Base-by-base conservation (phyloP, 2,888 invertebrate species). In the Endomychus coccineus region DNA sequence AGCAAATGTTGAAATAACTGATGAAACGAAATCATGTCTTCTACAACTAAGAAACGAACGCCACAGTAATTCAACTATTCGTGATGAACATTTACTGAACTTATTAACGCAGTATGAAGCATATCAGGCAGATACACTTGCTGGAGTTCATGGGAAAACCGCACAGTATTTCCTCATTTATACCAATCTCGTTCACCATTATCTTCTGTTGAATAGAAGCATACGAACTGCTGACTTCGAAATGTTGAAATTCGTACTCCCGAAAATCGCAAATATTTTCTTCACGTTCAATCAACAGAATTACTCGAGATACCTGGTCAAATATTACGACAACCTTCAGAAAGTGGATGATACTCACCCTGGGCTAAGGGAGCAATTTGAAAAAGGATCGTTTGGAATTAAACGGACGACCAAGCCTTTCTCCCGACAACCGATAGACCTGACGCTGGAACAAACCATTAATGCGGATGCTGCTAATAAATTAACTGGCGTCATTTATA, bases 281-380 rank as follows among this genome's bases (percentile, higher is more conserved):
- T 58, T 56, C 28, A 27, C 23, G 2, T 42, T 52, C 9, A 56
- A 56, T 44, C 56, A 59, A 15, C 52, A 35, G 33, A 61, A 61
- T 41, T 60, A 59, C 39, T 42, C 57, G 15, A 43, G 54, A n/a
- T 58, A 49, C 33, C 25, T 50, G 17, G 43, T 49, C 2, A 40
- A 40, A 31, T 56, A 56, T 38, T 34, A 36, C n/a, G 43, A 54
- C 17, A 57, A 56, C 30, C 37, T 61, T n/a, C 11, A 30, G 3
- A 52, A 50, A 22, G 43, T 57, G 3, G 45, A 49, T 16, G 34
- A 48, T 23, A 50, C 53, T n/a, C 56, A 57, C 43, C 51, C 54
- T 19, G 55, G 50, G 28, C 31, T 58, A 36, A 30, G 16, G 27
- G 21, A 29, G 13, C n/a, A 17, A 6, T 27, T 39, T 10, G 12